Percentiles rank a stretch among this genome's conserved stretches.
phyloP scores from a whole-genome alignment of 2,113 vertebrate species.

The Lampris incognitus region DNA sequence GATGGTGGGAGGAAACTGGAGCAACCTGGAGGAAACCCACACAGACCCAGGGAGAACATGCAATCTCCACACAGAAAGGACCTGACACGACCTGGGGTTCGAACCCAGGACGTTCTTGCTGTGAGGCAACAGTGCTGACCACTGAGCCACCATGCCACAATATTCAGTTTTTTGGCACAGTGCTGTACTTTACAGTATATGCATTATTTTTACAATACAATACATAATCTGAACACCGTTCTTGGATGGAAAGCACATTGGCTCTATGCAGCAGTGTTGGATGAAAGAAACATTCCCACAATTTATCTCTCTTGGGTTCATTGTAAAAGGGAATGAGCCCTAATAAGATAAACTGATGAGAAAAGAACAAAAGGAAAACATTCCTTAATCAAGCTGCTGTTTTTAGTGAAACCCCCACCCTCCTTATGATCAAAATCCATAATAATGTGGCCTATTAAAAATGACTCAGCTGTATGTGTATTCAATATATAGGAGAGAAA shows the following conservation, averaged over 20 bases:
- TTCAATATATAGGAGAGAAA: slow-evolving; percentile 54
- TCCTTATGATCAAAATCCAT: slow-evolving; percentile 62
- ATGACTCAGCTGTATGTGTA: slow-evolving; percentile 66
- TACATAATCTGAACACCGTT: slow-evolving; percentile 36
- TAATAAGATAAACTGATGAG: slow-evolving; percentile 69
- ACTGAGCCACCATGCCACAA: no score
- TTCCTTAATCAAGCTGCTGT: slow-evolving; percentile 58
- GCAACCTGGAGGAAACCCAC: no score
- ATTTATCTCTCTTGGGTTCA: slow-evolving; percentile 50
- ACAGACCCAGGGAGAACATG: no score
- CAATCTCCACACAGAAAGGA: no score
- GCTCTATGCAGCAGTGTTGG: slow-evolving; percentile 43
- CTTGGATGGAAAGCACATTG: slow-evolving; percentile 34
- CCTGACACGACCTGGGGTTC: no score
- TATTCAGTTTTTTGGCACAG: background rate
- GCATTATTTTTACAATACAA: background rate
- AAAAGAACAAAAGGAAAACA: slow-evolving; percentile 57
- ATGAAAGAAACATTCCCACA: slow-evolving; percentile 6
- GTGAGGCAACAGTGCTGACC: no score
- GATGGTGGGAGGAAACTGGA: no score
- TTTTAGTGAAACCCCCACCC: slow-evolving; percentile 28
- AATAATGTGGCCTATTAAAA: slow-evolving; percentile 64
- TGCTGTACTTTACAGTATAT: background rate
- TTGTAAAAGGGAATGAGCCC: slow-evolving; percentile 49
- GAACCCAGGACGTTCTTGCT: no score